phyloP scores from a whole-genome alignment of 2,113 vertebrate species.

The Xyliphius kryptos region DNA sequence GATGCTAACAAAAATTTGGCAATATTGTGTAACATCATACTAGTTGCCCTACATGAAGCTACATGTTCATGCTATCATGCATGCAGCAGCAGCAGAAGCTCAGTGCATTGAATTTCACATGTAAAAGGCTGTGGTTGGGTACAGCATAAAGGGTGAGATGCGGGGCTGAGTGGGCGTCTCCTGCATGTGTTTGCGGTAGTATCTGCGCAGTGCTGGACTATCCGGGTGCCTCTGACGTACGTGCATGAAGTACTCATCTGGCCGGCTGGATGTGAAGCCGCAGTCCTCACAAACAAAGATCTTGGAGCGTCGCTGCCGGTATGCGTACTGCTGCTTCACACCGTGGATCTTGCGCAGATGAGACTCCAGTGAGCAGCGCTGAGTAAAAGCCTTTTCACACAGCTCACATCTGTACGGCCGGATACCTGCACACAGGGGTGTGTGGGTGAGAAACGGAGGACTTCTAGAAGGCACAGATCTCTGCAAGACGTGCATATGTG shows the following conservation, averaged over 20 bases:
- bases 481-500: background rate
- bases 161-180: slow-evolving; percentile 47
- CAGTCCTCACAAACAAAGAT: slow-evolving; percentile 86
- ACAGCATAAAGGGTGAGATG: slow-evolving; percentile 57
- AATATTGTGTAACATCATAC: too few relatives aligned
- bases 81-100: too few relatives aligned
- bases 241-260: slow-evolving; percentile 72
- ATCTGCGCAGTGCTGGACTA: slow-evolving; percentile 60
- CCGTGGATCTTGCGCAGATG: slow-evolving; percentile 82
- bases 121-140: slow-evolving; percentile 56
- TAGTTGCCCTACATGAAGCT: too few relatives aligned
- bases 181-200: slow-evolving; percentile 61
- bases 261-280: slow-evolving; percentile 72
- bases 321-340: slow-evolving; percentile 74
- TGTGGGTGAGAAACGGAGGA: background rate
- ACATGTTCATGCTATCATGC: too few relatives aligned
- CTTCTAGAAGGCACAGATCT: too few relatives aligned
- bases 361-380: slow-evolving; percentile 83
- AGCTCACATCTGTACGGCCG: slow-evolving; percentile 78
- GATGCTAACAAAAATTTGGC: too few relatives aligned
- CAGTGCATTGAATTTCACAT: slow-evolving; percentile 43
- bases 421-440: slow-evolving; percentile 64
- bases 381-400: slow-evolving; percentile 85
- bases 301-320: slow-evolving; percentile 82
- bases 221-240: slow-evolving; percentile 64